A percentile compares a stretch with the other conserved stretches of the same genome.
phyloP scores from a whole-genome alignment of 2,113 vertebrate genomes.

The Laticauda colubrina region DNA sequence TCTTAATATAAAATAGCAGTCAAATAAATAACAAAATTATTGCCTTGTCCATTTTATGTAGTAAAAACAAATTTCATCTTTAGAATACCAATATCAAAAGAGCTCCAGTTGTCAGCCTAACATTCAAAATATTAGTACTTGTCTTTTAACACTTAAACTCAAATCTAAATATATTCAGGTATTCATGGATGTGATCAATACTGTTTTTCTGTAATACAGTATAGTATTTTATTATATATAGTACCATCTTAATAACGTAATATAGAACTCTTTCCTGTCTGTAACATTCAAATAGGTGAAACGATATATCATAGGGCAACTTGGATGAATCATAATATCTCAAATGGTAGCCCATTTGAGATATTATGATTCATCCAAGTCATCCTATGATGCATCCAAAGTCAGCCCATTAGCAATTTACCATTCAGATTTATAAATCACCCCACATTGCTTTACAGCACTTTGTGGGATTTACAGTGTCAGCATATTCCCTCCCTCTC shows the following conservation, averaged over 20 bases:
- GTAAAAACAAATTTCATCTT: neutral
- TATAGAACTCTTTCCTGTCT: too few relatives aligned
- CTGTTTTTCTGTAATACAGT: neutral
- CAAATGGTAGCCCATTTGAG: too few relatives aligned
- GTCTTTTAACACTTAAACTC: neutral
- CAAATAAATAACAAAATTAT: neutral
- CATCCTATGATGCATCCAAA: too few relatives aligned
- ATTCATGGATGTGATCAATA: neutral
- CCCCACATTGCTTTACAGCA: too few relatives aligned
- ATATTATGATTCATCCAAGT: too few relatives aligned
- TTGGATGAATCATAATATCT: too few relatives aligned
- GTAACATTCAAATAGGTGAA: too few relatives aligned
- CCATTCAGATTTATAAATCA: too few relatives aligned
- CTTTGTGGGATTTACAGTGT: too few relatives aligned
- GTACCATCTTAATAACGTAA: neutral
- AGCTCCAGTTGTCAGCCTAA: neutral
- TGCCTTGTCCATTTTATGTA: neutral
- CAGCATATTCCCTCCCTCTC: too few relatives aligned
- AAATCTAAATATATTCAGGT: neutral
- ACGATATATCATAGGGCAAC: too few relatives aligned
- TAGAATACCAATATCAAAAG: neutral
- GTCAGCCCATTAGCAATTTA: too few relatives aligned
- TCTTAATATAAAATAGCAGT: neutral
- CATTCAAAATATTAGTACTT: neutral
- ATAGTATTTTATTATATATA: neutral